A percentile compares a stretch with the other conserved stretches of the same genome.
Evolutionary conservation across 2,888 invertebrate species (phyloP).

Genomic region (Stenurella melanura): DNA sequence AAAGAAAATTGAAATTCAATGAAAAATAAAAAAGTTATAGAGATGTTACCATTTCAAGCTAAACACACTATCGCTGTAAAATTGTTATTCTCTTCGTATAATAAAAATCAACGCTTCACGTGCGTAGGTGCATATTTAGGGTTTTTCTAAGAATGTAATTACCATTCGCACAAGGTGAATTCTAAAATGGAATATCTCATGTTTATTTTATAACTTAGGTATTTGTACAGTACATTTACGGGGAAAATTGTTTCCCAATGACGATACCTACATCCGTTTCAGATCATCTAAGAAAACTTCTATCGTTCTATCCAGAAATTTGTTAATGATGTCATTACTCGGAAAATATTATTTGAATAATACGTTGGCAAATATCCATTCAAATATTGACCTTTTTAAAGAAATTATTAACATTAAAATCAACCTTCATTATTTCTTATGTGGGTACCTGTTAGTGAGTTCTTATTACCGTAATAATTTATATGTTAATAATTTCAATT

Average conservation of each 20-base stretch:
- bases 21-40: too few species aligned
- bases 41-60: too few species aligned
- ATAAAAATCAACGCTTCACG: too few species aligned
- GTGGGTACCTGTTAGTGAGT: too few species aligned
- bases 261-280: not conserved
- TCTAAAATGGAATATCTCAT: not conserved
- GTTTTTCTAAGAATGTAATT: conserved; percentile 3
- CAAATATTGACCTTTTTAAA: too few species aligned
- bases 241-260: not conserved
- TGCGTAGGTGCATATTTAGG: not conserved
- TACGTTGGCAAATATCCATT: not conserved
- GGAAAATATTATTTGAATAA: not conserved
- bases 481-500: too few species aligned
- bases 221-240: not conserved
- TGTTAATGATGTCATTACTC: not conserved
- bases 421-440: too few species aligned
- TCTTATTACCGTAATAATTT: too few species aligned
- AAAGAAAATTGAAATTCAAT: too few species aligned
- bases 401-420: too few species aligned
- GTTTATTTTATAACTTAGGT: not conserved
- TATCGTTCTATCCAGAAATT: not conserved
- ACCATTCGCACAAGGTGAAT: conserved; percentile 2
- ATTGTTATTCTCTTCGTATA: too few species aligned
- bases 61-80: too few species aligned
- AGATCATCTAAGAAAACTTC: not conserved